Percentiles rank a stretch among this genome's conserved stretches.
Evolutionary conservation across 2,113 vertebrate species (phyloP).

Genomic region (Conger conger): DNA sequence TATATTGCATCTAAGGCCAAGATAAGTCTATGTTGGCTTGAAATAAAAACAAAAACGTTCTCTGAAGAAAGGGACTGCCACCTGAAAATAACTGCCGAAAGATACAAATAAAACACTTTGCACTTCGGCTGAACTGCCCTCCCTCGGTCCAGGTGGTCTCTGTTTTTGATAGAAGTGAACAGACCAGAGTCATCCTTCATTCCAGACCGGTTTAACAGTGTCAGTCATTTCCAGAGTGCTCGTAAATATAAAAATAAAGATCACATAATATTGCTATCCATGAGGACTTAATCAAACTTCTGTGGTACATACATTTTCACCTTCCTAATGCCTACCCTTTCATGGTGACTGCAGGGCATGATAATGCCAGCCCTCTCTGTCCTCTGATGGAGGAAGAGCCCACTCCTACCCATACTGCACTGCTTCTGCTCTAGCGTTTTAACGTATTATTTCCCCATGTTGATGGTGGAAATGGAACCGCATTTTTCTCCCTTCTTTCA

Average conservation of each 20-base stretch:
- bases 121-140: neutral
- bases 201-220: constrained; percentile 67
- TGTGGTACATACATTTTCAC: constrained; percentile 70
- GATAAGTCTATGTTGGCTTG: neutral
- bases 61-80: neutral
- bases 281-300: constrained; percentile 62
- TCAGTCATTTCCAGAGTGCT: constrained; percentile 63
- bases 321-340: constrained; percentile 59
- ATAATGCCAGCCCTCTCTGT: constrained; percentile 2
- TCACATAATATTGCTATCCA: constrained; percentile 68
- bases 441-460: too few relatives aligned
- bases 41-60: neutral
- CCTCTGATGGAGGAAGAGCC: neutral
- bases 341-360: constrained; percentile 40
- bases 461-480: too few relatives aligned
- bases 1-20: neutral
- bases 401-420: neutral
- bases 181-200: constrained; percentile 48
- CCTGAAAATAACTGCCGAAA: neutral
- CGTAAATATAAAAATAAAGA: constrained; percentile 61
- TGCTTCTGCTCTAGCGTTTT: too few relatives aligned
- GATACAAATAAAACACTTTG: neutral
- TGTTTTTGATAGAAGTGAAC: constrained; percentile 10
- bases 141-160: neutral
- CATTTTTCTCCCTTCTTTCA: too few relatives aligned